These are phyloP conservation scores for Andricus grossulariae DNA, from an alignment of 1,140 invertebrate genomes.

Conservation along the genomic window DNA sequence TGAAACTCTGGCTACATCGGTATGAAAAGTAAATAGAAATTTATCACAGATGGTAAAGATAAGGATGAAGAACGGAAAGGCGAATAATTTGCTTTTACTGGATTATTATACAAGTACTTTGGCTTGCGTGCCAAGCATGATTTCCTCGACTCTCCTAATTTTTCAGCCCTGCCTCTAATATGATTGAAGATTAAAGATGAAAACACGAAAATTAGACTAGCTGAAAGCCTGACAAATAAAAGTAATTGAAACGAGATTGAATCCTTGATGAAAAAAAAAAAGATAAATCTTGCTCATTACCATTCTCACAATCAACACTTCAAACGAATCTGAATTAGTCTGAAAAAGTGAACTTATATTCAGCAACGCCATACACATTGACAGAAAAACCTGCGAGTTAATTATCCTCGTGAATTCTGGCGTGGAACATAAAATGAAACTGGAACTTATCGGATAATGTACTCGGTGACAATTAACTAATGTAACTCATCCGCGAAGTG, in stretches of 20 bases:
- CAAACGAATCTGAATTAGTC: no score
- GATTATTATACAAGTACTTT: conserved; percentile 39
- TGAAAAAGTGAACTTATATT: no score
- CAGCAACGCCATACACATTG: not conserved
- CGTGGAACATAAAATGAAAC: not conserved
- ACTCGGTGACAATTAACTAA: conserved; percentile 23
- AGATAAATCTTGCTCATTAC: not conserved
- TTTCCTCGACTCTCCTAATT: conserved; percentile 13
- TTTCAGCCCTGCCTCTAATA: not conserved
- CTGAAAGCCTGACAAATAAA: no score
- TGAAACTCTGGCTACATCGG: not conserved
- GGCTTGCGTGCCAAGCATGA: conserved; percentile 38
- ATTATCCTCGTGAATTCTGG: conserved; percentile 23
- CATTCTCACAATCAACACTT: no score
- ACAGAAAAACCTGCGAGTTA: not conserved
- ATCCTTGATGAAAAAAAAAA: no score
- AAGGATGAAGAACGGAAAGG: conserved; percentile 32
- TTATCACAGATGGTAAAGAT: conserved; percentile 3
- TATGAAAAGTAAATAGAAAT: not conserved
- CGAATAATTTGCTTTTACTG: conserved; percentile 37
- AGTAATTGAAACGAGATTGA: no score
- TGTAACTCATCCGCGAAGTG: conserved; percentile 6
- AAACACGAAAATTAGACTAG: not conserved
- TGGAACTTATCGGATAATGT: conserved; percentile 19
- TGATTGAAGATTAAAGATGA: not conserved